These are phyloP conservation scores for Pogoniulus pusillus DNA, from an alignment of 2,797 vertebrate genomes.

Conservation along the genomic window DNA sequence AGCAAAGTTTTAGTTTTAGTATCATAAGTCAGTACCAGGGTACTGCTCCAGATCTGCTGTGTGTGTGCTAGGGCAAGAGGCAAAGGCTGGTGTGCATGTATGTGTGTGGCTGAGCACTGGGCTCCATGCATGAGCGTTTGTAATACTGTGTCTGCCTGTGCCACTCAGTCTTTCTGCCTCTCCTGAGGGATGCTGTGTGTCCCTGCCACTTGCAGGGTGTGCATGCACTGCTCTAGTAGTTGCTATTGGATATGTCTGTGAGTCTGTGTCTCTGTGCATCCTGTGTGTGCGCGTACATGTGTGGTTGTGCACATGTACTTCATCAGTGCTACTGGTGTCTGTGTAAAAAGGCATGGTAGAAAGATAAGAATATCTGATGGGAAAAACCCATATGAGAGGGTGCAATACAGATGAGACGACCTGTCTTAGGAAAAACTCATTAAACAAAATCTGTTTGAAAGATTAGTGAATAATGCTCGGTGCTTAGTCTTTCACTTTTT, in stretches of 20 bases:
- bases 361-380: neutral
- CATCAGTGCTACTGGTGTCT: neutral
- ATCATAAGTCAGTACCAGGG: fast-evolving
- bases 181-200: neutral
- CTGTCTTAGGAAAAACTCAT: neutral
- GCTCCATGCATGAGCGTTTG: neutral
- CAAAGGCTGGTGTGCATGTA: neutral
- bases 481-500: neutral
- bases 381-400: neutral
- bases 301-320: neutral
- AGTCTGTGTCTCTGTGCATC: neutral
- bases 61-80: neutral
- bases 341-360: neutral
- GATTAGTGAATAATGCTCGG: neutral
- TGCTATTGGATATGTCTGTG: neutral
- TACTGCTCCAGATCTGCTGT: neutral
- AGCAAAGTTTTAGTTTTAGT: slow-evolving; percentile 23
- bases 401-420: neutral
- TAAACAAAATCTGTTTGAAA: neutral
- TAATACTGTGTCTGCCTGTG: neutral
- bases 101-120: neutral
- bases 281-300: fast-evolving
- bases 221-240: neutral
- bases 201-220: neutral
- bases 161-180: neutral